Conservation (phyloP, 2,113 vertebrate species). For the Puntigrus tetrazona region DNA sequence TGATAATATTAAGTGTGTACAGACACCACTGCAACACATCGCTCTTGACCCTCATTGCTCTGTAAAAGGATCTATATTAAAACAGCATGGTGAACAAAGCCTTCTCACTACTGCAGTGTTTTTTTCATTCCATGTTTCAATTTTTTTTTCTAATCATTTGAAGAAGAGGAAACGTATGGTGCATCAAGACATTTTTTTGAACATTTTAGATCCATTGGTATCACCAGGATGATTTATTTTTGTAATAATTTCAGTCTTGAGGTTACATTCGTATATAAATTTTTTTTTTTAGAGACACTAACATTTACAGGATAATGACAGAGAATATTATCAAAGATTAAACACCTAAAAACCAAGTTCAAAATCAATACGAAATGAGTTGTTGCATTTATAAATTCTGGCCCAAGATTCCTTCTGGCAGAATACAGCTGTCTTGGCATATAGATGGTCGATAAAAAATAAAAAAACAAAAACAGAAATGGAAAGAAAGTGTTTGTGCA, state of each 20-base stretch:
- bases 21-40: slow-evolving; percentile 48
- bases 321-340: slow-evolving; percentile 65
- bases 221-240: slow-evolving; percentile 74
- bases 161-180: neutral
- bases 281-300: slow-evolving; percentile 65
- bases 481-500: slow-evolving; percentile 38
- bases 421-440: slow-evolving; percentile 51
- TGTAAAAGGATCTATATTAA: slow-evolving; percentile 72
- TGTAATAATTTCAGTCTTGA: slow-evolving; percentile 69
- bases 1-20: slow-evolving; percentile 68
- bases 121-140: neutral
- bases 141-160: neutral
- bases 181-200: neutral
- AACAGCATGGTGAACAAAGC: slow-evolving; percentile 70
- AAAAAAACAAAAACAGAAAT: too few species aligned
- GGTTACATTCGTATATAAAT: slow-evolving; percentile 76
- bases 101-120: slow-evolving; percentile 16
- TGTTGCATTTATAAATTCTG: slow-evolving; percentile 53
- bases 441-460: neutral
- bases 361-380: slow-evolving; percentile 61
- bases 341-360: slow-evolving; percentile 66
- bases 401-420: slow-evolving; percentile 41
- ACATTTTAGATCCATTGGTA: neutral
- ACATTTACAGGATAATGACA: slow-evolving; percentile 69
- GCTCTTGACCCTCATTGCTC: slow-evolving; percentile 53